A percentile compares a stretch with the other conserved stretches of the same genome.
Evolutionary conservation across 30 jellyfish, hydroid and myxozoan species (phyloP).

Genomic region (Pelagia noctiluca): DNA sequence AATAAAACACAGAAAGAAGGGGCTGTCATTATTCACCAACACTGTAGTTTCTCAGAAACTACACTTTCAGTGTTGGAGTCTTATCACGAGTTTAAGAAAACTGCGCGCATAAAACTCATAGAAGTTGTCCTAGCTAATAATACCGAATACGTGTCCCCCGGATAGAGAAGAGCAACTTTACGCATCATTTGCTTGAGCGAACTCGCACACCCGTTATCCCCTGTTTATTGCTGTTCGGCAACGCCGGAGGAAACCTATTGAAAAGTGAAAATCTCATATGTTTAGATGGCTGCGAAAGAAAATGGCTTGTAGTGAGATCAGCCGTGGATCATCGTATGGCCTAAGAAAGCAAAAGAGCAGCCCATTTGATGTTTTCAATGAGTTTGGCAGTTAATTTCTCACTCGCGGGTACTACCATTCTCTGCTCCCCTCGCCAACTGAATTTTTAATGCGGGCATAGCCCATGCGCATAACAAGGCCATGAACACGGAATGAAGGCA

Average conservation of each 20-base stretch:
- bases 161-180: conserved; percentile 46
- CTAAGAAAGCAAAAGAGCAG: conserved; percentile 21
- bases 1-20: too few relatives aligned
- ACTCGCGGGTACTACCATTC: conserved; percentile 71
- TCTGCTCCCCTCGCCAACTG: conserved; percentile 76
- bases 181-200: conserved; percentile 65
- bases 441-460: conserved; percentile 54
- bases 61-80: too few relatives aligned
- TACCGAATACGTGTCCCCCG: conserved; percentile 53
- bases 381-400: conserved; percentile 26
- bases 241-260: background rate
- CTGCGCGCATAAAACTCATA: too few relatives aligned
- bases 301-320: too few relatives aligned
- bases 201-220: conserved; percentile 78
- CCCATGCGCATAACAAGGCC: conserved; percentile 55
- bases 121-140: too few relatives aligned
- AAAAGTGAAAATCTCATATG: too few relatives aligned
- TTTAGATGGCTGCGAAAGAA: too few relatives aligned
- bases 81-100: too few relatives aligned
- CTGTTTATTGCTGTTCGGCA: conserved; percentile 45
- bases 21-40: too few relatives aligned
- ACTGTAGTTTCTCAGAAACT: too few relatives aligned
- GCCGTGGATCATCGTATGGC: too few relatives aligned
- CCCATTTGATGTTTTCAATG: conserved; percentile 21
- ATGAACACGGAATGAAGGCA: conserved; percentile 78